A percentile compares a stretch with the other conserved stretches of the same genome.
phyloP scores from a whole-genome alignment of 2,888 invertebrate species.

The Disparrhopalites patrizii region DNA sequence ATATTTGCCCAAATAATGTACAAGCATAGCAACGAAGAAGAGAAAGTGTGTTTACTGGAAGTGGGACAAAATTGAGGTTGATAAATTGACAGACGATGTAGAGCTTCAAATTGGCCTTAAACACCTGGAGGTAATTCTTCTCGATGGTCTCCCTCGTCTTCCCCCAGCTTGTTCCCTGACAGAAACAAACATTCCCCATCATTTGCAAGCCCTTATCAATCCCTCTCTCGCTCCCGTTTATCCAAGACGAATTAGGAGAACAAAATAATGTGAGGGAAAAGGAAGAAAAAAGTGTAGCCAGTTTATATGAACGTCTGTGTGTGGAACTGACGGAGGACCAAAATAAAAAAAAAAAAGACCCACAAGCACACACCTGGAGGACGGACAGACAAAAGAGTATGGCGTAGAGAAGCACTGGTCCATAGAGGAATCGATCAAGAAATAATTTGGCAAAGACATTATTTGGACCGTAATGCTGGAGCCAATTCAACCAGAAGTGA shows the following conservation, averaged over 20 bases:
- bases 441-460: conserved; percentile 17
- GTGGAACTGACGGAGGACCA: too few species aligned
- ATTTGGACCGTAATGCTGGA: conserved; percentile 16
- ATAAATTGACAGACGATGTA: conserved; percentile 24
- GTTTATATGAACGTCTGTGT: neutral
- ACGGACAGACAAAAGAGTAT: conserved; percentile 9
- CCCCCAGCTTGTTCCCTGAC: conserved; percentile 11
- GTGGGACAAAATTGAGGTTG: conserved; percentile 28
- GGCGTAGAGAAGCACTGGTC: conserved; percentile 19
- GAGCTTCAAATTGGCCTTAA: conserved; percentile 19
- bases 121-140: conserved; percentile 2
- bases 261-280: neutral
- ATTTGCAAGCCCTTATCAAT: too few species aligned
- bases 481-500: conserved; percentile 19
- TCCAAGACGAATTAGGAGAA: too few species aligned
- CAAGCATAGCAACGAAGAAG: too few species aligned
- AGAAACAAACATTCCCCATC: too few species aligned
- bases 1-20: neutral
- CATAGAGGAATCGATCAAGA: conserved; percentile 26
- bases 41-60: conserved; percentile 22
- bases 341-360: neutral
- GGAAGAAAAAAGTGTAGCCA: neutral
- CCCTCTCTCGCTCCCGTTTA: too few species aligned
- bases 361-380: conserved; percentile 19
- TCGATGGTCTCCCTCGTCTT: neutral